Evolutionary conservation across 2,113 vertebrate genomes (phyloP), one percentile per base, ranked within the genome.

Genomic region (Willisornis vidua): DNA sequence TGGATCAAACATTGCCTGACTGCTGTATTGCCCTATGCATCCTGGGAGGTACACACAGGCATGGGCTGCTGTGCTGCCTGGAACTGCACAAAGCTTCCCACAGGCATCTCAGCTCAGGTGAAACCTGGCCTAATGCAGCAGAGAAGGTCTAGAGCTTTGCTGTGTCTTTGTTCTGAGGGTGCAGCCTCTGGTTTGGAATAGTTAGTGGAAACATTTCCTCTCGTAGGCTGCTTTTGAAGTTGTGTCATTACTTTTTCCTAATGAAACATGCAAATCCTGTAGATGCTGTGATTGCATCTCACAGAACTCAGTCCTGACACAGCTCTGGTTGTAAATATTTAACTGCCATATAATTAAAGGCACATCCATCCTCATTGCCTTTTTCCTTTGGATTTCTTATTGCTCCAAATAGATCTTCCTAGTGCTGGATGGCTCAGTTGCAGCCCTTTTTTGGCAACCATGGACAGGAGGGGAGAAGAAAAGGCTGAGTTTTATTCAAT

Each of bases 241-340:
- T 45, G 74, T 72, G 62, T 70, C 87, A 45, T 87, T 82, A 55
- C 22, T 75, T 84, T 68, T 68, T 83, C 80, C 70, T 94, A 87
- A 94, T 91, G 90, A 94, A 91, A 91, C 41, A 95, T 85, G 90
- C 74, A 91, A 97, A 96, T 94, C 43, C 26, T 10, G 10, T 72
- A 91, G 62, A 59, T 51, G 73, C 61, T 67, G 70, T 0, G 4
- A 89, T 65, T 82, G 70, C 15, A 0, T 82, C 54, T 87, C 1
- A 1, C 41, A 61, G 81, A 91, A 39, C 67, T 75, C 33, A 31
- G 45, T 72, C 85, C 29, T 72, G 87, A 82, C 81, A 46, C 22
- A 16, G 39, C 66, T 79, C 71, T 7, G 3, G n/a, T 35, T 79
- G 74, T 72, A 91, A 75, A 66, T 77, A 89, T 23, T 65, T 71